Conservation (phyloP, 2,797 vertebrate species). For the Crypturellus tataupa region DNA sequence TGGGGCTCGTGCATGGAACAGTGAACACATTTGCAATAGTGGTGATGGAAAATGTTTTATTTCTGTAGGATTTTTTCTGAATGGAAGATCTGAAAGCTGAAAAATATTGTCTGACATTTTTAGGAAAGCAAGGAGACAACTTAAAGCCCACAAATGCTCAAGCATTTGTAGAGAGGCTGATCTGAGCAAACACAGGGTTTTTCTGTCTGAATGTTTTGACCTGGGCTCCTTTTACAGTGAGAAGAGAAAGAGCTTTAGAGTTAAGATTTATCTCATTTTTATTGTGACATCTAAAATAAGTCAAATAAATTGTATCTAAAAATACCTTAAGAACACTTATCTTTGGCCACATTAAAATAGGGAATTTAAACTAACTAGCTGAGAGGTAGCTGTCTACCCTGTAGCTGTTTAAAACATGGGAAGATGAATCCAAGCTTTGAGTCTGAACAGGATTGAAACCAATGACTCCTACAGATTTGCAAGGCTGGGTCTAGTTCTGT, state of each 20-base stretch:
- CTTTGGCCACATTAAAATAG: not conserved
- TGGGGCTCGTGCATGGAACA: not conserved
- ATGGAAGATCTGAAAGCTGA: not conserved
- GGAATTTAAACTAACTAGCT: not conserved
- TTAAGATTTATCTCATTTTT: not conserved
- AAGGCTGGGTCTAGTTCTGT: not conserved
- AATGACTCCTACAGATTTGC: not conserved
- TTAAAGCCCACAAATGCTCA: not conserved
- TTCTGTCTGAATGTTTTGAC: not conserved
- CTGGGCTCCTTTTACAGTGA: not conserved
- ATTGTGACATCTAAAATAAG: not conserved
- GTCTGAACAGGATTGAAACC: not conserved
- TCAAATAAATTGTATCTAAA: not conserved
- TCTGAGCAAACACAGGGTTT: not conserved
- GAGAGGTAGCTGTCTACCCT: not conserved
- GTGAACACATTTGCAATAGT: not conserved
- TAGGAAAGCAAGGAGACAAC: not conserved
- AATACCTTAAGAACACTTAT: not conserved
- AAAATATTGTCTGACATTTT: conserved; percentile 1
- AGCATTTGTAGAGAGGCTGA: not conserved
- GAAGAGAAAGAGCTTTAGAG: not conserved
- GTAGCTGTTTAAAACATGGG: not conserved
- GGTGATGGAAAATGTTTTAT: not conserved
- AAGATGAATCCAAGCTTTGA: not conserved
- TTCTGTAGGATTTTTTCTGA: not conserved